phyloP scores from a whole-genome alignment of 1,140 invertebrate genomes.

The Drosophila gunungcola region DNA sequence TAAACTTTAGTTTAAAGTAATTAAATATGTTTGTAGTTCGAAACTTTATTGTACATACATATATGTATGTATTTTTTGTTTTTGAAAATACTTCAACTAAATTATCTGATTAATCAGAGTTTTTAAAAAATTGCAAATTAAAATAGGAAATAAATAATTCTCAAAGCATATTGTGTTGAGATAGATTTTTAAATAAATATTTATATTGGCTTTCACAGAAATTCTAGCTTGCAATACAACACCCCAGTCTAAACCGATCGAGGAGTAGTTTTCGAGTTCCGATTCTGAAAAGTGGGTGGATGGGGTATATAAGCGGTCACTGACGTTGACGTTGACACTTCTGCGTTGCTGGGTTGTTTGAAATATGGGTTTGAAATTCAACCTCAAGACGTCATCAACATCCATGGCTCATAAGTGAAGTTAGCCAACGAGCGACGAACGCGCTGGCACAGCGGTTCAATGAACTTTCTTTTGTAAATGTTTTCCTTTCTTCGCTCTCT shows the following conservation, averaged over 20 bases:
- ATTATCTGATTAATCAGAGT: no score
- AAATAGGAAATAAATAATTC: no score
- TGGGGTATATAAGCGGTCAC: constrained; percentile 3
- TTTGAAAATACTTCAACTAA: no score
- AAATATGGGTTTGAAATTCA: constrained; percentile 33
- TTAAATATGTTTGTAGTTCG: no score
- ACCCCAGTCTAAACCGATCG: neutral
- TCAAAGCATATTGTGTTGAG: no score
- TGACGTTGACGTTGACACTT: constrained; percentile 35
- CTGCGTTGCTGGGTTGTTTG: constrained; percentile 23
- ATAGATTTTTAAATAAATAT: neutral
- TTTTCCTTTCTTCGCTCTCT: constrained; percentile 64
- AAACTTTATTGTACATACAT: no score
- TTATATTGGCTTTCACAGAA: neutral
- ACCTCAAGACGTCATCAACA: constrained; percentile 48
- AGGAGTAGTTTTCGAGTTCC: constrained; percentile 4
- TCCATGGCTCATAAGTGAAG: constrained; percentile 50
- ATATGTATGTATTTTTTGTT: no score
- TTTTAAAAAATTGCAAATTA: no score
- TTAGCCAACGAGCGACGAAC: constrained; percentile 68
- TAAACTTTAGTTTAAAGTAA: no score
- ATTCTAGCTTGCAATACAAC: neutral
- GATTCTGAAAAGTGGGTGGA: constrained; percentile 1
- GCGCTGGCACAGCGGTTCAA: constrained; percentile 53
- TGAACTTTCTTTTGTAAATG: constrained; percentile 79